These are phyloP conservation scores for Drosophila varians DNA, from an alignment of 1,140 invertebrate genomes.

Conservation along the genomic window DNA sequence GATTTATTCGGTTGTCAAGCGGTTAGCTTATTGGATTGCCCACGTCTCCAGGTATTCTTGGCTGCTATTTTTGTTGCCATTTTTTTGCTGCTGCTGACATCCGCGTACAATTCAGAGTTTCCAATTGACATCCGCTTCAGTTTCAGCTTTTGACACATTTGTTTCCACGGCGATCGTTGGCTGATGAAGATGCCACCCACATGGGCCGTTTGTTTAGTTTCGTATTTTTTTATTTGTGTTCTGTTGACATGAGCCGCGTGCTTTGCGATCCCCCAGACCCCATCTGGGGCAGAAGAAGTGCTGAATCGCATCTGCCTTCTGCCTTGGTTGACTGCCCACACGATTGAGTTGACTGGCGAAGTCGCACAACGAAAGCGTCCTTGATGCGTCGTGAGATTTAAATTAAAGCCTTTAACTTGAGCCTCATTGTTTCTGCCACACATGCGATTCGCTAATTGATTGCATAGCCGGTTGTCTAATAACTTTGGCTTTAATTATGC, in stretches of 20 bases:
- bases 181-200: conserved; percentile 49
- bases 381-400: conserved; percentile 70
- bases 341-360: conserved; percentile 2
- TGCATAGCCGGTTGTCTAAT: conserved; percentile 77
- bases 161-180: conserved; percentile 12
- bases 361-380: conserved; percentile 63
- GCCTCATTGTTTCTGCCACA: conserved; percentile 55
- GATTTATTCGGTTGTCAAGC: conserved; percentile 18
- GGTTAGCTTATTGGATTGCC: neutral
- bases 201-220: neutral
- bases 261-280: no score
- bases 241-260: conserved; percentile 55
- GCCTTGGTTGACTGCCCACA: conserved; percentile 62
- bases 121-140: conserved; percentile 77
- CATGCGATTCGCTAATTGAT: conserved; percentile 67
- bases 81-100: conserved; percentile 45
- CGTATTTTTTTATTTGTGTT: neutral
- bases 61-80: conserved; percentile 9
- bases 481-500: conserved; percentile 75
- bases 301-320: conserved; percentile 1
- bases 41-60: conserved; percentile 20
- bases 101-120: conserved; percentile 54
- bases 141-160: conserved; percentile 79
- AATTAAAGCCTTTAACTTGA: conserved; percentile 61
- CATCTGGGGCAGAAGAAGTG: conserved; percentile 23